Evolutionary conservation across 2,797 vertebrate species (phyloP).

Genomic region (Catamblyrhynchus diadema): DNA sequence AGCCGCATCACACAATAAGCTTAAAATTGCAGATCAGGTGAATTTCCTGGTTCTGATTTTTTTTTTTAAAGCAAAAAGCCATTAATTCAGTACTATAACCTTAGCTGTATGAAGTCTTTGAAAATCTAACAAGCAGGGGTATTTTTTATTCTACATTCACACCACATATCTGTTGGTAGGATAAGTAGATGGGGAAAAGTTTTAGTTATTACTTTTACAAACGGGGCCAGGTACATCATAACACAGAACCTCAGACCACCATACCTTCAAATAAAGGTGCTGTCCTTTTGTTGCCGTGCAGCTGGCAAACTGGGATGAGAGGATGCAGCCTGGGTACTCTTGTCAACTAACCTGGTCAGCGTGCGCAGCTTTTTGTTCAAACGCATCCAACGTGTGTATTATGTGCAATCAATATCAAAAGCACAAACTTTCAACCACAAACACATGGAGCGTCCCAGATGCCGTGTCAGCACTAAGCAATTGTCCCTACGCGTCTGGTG

Average conservation of each 20-base stretch:
- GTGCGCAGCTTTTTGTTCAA: accelerated
- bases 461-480: neutral
- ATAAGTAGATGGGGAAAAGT: accelerated
- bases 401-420: neutral
- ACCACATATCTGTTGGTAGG: accelerated
- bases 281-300: accelerated
- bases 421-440: neutral
- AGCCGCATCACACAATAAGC: neutral
- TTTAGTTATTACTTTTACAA: neutral
- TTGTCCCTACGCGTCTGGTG: too few species aligned
- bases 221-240: accelerated
- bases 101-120: neutral
- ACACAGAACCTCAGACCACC: neutral
- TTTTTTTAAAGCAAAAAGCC: neutral
- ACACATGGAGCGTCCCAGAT: neutral
- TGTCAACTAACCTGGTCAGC: accelerated
- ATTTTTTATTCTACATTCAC: neutral
- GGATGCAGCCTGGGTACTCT: neutral
- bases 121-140: neutral
- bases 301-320: neutral
- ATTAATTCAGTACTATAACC: neutral
- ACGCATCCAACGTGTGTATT: neutral
- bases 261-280: neutral
- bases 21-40: neutral
- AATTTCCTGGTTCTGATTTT: neutral